Evolutionary conservation across 2,888 invertebrate genomes (phyloP), one percentile per base, ranked within the genome.

Genomic region (Schizotus pectinicornis): DNA sequence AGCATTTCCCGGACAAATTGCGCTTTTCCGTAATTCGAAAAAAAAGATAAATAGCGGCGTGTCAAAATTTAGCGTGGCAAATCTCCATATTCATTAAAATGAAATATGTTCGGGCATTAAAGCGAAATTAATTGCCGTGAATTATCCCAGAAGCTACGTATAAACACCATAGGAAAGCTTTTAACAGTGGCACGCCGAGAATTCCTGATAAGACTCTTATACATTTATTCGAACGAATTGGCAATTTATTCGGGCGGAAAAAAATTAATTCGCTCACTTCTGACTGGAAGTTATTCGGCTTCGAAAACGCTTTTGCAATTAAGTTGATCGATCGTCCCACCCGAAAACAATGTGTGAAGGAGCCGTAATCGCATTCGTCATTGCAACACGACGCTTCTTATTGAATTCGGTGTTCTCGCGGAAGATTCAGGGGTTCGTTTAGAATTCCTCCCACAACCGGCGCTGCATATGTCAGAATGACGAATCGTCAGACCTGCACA

Each of bases 71-170:
- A 41, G 63, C 63, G 60, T 63, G 63, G 52, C 63, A 53, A 60
- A 55, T 60, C 55, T 57, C 63, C 55, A 59, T 63, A 58, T 63
- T 56, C 63, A 63, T 63, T 63, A 63, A 63, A 63, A 57, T 63
- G 63, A 63, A 60, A 63, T 58, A 63, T 60, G 52, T 49, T 52
- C 43, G 38, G 45, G 34, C 56, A 60, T 60, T 60, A 58, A 49
- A 63, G 56, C 53, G 56, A 63, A 63, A 60, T 62, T 62, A 62
- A 62, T 62, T 52, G 56, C 54, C 22, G 8, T 34, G 48, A 60
- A 52, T 62, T 62, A 62, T 59, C 43, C 41, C 33, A 11, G 30
- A 45, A 49, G 47, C 52, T 38, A 38, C 45, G 48, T 48, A 56
- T 51, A 51, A 51, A 54, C 54, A 54, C 36, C 36, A 52, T 48